phyloP scores from a whole-genome alignment of 2,113 vertebrate genomes.

The Galbula dea region DNA sequence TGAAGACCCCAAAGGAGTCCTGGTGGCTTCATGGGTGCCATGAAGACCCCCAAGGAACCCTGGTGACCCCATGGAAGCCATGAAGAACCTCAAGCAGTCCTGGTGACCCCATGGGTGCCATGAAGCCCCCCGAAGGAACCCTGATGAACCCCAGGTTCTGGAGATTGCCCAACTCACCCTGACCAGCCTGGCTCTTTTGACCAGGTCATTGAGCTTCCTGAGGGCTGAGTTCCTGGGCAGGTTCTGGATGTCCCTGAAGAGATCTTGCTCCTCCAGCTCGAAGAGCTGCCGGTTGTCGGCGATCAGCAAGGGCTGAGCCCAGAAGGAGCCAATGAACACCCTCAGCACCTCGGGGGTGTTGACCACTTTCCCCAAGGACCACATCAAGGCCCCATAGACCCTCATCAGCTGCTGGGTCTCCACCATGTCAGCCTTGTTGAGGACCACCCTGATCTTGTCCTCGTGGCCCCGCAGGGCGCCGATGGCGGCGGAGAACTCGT shows the following conservation, averaged over 20 bases:
- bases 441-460: background rate
- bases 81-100: too few relatives aligned
- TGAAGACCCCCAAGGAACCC: too few relatives aligned
- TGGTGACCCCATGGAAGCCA: too few relatives aligned
- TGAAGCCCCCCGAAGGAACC: too few relatives aligned
- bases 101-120: too few relatives aligned
- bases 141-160: too few relatives aligned
- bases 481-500: background rate
- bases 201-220: background rate
- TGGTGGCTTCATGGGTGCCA: too few relatives aligned
- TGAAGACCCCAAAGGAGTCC: too few relatives aligned
- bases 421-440: background rate
- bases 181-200: background rate
- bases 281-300: background rate
- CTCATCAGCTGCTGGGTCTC: background rate
- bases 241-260: background rate
- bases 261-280: background rate
- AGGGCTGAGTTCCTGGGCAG: background rate
- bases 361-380: background rate
- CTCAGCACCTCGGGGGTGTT: background rate
- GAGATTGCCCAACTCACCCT: background rate
- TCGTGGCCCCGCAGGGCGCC: background rate
- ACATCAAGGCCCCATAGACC: background rate
- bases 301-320: background rate
- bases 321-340: background rate